Evolutionary conservation across 2,888 invertebrate genomes (phyloP).

Genomic region (Epsilonema sp.): DNA sequence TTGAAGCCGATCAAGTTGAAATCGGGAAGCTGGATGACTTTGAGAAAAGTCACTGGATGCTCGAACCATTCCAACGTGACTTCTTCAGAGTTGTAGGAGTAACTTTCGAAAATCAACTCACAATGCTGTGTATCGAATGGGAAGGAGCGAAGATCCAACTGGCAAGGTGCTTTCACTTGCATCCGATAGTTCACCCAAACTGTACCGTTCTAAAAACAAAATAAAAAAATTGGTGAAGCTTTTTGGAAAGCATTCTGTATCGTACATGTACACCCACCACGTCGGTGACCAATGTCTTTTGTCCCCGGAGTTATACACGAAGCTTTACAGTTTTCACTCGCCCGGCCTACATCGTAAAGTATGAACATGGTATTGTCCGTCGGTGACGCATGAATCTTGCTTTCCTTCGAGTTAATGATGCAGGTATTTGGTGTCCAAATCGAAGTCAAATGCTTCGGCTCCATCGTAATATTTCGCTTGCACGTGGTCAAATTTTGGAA

Average conservation of each 20-base stretch:
- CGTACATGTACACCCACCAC: too few relatives aligned
- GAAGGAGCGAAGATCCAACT: constrained; percentile 21
- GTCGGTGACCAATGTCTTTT: too few relatives aligned
- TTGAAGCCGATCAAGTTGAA: constrained; percentile 24
- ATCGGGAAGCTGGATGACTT: constrained; percentile 25
- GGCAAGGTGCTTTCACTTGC: constrained; percentile 26
- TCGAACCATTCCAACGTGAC: constrained; percentile 27
- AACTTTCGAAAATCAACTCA: constrained; percentile 24
- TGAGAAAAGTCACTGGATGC: constrained; percentile 25
- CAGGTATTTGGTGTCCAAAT: constrained; percentile 29
- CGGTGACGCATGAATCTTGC: constrained; percentile 25
- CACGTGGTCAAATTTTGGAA: constrained; percentile 14
- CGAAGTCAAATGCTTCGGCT: constrained; percentile 17
- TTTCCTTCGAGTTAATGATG: constrained; percentile 25
- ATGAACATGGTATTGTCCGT: constrained; percentile 26
- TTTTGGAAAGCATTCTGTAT: too few relatives aligned
- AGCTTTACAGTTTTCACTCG: too few relatives aligned
- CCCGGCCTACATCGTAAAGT: constrained; percentile 17
- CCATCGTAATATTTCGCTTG: constrained; percentile 26
- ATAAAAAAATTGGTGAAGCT: too few relatives aligned
- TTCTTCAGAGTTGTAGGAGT: constrained; percentile 26
- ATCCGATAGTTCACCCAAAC: constrained; percentile 27
- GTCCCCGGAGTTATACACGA: too few relatives aligned
- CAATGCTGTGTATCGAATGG: constrained; percentile 23
- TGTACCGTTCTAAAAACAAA: constrained; percentile 20